A percentile compares a stretch with the other conserved stretches of the same genome.
These are phyloP conservation scores for Amblyopsis rosae DNA, from an alignment of 2,113 vertebrate species.

Conservation along the genomic window DNA sequence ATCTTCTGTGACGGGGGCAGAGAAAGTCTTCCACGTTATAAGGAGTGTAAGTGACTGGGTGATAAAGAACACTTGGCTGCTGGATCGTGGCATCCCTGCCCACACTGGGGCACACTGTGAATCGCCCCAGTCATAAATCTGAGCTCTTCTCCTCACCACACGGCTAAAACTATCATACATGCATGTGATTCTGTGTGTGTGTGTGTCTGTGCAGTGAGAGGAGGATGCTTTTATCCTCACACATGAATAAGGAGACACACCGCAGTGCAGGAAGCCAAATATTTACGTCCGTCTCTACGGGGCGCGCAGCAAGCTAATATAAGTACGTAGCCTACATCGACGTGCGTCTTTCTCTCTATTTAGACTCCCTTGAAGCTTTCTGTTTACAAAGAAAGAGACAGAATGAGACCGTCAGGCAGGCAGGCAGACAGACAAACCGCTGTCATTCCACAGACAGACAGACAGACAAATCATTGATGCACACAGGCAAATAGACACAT, in stretches of 20 bases:
- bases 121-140: constrained; percentile 38
- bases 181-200: constrained; percentile 18
- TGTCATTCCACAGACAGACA: background rate
- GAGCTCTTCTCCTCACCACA: constrained; percentile 20
- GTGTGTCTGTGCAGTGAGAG: background rate
- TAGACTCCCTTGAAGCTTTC: constrained; percentile 28
- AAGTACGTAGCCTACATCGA: constrained; percentile 15
- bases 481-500: constrained; percentile 6
- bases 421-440: background rate
- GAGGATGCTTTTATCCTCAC: constrained; percentile 61
- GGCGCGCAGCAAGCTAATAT: constrained; percentile 13
- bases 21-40: constrained; percentile 20
- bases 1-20: background rate
- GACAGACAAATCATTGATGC: background rate
- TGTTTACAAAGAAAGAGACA: constrained; percentile 26
- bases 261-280: constrained; percentile 54
- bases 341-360: constrained; percentile 23
- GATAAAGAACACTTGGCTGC: constrained; percentile 11
- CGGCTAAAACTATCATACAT: constrained; percentile 50
- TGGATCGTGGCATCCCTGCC: no score
- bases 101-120: constrained; percentile 23
- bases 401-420: background rate
- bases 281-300: constrained; percentile 65
- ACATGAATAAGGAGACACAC: constrained; percentile 61
- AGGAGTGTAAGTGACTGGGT: background rate